Conservation (phyloP, 2,797 vertebrate species). For the Micromesistius poutassou region DNA sequence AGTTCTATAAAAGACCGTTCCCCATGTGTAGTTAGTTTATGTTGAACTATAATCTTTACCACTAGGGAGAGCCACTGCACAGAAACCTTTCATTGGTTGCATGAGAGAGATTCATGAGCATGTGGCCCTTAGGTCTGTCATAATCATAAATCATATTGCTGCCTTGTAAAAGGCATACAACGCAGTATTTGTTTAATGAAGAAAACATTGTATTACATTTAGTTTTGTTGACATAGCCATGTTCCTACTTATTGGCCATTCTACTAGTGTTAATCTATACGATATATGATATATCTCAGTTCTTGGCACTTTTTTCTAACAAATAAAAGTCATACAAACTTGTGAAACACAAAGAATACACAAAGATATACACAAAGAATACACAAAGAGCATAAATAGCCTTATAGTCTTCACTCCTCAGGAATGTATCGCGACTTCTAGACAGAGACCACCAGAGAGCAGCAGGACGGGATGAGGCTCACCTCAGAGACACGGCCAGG, state of each 20-base stretch:
- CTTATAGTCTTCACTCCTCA: not conserved
- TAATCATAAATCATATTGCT: not conserved
- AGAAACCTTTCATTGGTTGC: not conserved
- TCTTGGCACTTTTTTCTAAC: not conserved
- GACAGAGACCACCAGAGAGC: not conserved
- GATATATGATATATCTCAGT: not conserved
- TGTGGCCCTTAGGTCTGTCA: not conserved
- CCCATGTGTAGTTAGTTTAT: not conserved
- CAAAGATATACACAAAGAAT: not conserved
- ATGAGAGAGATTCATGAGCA: not conserved
- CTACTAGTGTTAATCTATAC: not conserved
- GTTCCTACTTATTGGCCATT: not conserved
- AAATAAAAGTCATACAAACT: no score
- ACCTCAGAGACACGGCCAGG: conserved; percentile 91
- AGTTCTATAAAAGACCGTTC: not conserved
- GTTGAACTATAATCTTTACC: not conserved
- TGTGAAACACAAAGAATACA: not conserved
- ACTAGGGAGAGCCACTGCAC: not conserved
- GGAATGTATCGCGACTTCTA: not conserved
- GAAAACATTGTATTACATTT: not conserved
- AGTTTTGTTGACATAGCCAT: not conserved
- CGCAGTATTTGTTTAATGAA: not conserved
- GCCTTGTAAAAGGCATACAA: not conserved
- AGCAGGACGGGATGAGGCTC: conserved; percentile 11
- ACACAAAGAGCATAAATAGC: not conserved